Evolutionary conservation across 2,797 vertebrate species (phyloP), one percentile per base, ranked within the genome.

Genomic region (Diceros bicornis): DNA sequence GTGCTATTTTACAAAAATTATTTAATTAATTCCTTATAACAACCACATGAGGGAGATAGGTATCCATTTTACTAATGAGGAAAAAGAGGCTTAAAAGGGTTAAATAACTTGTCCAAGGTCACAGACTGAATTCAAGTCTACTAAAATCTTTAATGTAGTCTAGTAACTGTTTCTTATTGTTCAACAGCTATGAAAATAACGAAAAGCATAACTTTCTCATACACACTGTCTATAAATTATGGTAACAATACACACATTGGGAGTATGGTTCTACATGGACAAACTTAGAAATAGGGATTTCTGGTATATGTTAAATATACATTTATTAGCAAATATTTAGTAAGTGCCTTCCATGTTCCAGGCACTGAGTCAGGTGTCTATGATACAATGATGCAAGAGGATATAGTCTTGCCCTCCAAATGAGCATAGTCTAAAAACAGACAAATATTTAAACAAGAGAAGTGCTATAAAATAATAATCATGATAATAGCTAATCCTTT

Each of bases 181-280:
- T 95, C 66, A 94, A 71, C 2, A 96, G 59, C 13, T 77, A 72
- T 83, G 52, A 75, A 82, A 93, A 68, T 93, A 93, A 94, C 81
- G 37, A 88, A 89, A 95, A 75, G 29, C 7, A 47, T 50, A 78
- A 87, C 23, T 75, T 97, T 74, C 13, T 96, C 20, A 93, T 57
- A 72, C 6, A 71, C 27, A 59, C 23, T 81, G 3, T 59, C 41
- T 50, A 82, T 71, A 79, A 92, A 83, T 27, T 61, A 64, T 3
- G 17, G 25, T 75, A 55, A 85, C 23, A 91, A 71, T 74, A 93
- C 41, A 77, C 1, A 47, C 61, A 64, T 47, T 89, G n/a, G 18
- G 27, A 81, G 4, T 75, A 57, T 50, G 16, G 11, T 61, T 90
- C 14, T 77, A 95, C 14, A 6, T 81, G 72, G 34, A 66, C 23